Evolutionary conservation across 53 echinoderm and acorn worm genomes (phyloP), one percentile per base, ranked within the genome.

Genomic region (Paracentrotus lividus): DNA sequence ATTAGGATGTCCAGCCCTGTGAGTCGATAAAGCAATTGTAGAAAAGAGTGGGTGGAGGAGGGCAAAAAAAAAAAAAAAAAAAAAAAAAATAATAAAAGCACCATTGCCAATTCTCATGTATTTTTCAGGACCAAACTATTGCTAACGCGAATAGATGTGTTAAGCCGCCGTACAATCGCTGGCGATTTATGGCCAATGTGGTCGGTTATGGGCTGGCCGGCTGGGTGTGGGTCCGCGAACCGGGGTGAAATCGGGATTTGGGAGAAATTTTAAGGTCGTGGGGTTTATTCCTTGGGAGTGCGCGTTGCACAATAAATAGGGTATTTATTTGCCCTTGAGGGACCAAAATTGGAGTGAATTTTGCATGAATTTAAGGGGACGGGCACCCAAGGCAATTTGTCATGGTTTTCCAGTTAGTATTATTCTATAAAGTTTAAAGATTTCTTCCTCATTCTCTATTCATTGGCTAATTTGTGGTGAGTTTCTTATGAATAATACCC

Each of bases 91-190:
- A 90, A 69, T 72, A 90, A 90, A 75, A 29, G 91, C 91, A 90
- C 75, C 91, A 90, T 24, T 69, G 91, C 49, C 91, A 90, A 90
- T 90, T 72, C 75, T 33, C 49, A 18, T 90, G 91, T 90, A n/a
- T 90, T 72, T 90, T 90, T 90, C 91, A 90, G 91, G 75, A n/a
- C n/a, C 91, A 90, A 72, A 90, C 89, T 61, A 90, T 90, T 58
- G 58, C 27, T 53, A n/a, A 51, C 49, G 64, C 34, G 69, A 72
- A 72, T 68, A 72, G 59, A 60, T 57, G 64, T 44, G 91, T n/a
- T 34, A 47, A 90, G 91, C 91, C 75, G 91, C 49, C 91, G 31
- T 26, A 51, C 91, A 68, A 90, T 68, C 75, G 29, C 49, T 36
- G 52, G 52, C 49, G 75, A 90, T 90, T 90, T 72, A 20, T 5